A percentile compares a stretch with the other conserved stretches of the same genome.
These are phyloP conservation scores for Menura novaehollandiae DNA, from an alignment of 2,113 vertebrate genomes.

Conservation along the genomic window DNA sequence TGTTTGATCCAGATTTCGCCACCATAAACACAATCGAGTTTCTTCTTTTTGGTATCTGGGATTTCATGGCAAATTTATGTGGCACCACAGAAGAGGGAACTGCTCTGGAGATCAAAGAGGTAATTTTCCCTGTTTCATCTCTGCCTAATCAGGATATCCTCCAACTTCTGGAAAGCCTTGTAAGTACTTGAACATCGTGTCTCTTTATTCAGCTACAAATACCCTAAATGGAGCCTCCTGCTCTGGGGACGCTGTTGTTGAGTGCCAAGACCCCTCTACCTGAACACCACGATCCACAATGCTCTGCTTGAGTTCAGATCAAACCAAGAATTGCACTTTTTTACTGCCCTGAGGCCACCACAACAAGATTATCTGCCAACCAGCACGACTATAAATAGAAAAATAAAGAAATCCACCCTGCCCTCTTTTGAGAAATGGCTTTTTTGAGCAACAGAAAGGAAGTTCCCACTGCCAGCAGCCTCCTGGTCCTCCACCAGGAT, in stretches of 20 bases:
- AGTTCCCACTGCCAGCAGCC: background rate
- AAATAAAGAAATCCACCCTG: accelerated
- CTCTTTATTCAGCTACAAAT: background rate
- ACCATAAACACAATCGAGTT: background rate
- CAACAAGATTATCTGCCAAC: background rate
- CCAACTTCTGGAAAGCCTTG: background rate
- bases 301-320: background rate
- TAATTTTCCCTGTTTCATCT: background rate
- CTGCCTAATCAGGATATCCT: background rate
- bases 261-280: background rate
- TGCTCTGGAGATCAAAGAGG: background rate
- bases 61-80: background rate
- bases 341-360: background rate
- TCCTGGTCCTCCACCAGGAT: background rate
- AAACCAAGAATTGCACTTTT: background rate
- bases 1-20: background rate
- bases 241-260: accelerated
- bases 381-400: background rate
- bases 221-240: background rate
- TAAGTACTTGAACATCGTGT: background rate
- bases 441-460: background rate
- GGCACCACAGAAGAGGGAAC: background rate
- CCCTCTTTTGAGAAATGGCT: background rate
- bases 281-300: accelerated
- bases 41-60: background rate